phyloP scores from a whole-genome alignment of 2,888 invertebrate species.

The Laothoe populi region DNA sequence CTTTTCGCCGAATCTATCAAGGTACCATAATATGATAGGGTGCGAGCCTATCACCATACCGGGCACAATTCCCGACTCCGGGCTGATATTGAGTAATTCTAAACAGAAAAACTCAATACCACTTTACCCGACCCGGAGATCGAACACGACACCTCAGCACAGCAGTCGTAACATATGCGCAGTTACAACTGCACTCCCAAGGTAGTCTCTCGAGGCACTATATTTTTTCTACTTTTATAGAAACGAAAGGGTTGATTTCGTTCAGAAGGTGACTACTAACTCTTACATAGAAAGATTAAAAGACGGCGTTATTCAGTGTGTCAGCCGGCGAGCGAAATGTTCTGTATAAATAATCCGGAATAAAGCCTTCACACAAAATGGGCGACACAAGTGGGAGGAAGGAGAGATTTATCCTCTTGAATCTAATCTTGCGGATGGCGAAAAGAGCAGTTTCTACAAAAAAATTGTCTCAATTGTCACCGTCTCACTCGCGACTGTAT shows the following conservation, averaged over 20 bases:
- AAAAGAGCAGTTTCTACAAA: conserved; percentile 76
- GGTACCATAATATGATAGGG: too few relatives aligned
- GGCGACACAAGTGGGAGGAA: conserved; percentile 69
- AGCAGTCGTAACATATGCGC: too few relatives aligned
- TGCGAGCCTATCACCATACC: too few relatives aligned
- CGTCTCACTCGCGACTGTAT: conserved; percentile 53
- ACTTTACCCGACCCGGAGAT: too few relatives aligned
- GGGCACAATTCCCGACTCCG: too few relatives aligned
- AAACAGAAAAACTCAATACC: too few relatives aligned
- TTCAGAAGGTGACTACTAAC: conserved; percentile 49
- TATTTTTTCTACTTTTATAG: conserved; percentile 38
- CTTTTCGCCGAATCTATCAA: too few relatives aligned
- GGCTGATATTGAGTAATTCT: too few relatives aligned
- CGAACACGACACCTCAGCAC: too few relatives aligned
- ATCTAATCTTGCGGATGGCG: conserved; percentile 81
- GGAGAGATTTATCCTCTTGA: conserved; percentile 79
- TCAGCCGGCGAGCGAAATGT: conserved; percentile 65
- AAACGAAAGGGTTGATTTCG: conserved; percentile 38
- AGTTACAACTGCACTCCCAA: too few relatives aligned
- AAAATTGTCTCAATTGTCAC: conserved; percentile 67
- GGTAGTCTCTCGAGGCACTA: too few relatives aligned
- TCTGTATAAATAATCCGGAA: conserved; percentile 77
- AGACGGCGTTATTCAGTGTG: conserved; percentile 65
- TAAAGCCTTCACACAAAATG: conserved; percentile 77
- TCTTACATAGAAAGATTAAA: conserved; percentile 59